Evolutionary conservation across 2,797 vertebrate species (phyloP), one percentile per base, ranked within the genome.

Genomic region (Takifugu rubripes): DNA sequence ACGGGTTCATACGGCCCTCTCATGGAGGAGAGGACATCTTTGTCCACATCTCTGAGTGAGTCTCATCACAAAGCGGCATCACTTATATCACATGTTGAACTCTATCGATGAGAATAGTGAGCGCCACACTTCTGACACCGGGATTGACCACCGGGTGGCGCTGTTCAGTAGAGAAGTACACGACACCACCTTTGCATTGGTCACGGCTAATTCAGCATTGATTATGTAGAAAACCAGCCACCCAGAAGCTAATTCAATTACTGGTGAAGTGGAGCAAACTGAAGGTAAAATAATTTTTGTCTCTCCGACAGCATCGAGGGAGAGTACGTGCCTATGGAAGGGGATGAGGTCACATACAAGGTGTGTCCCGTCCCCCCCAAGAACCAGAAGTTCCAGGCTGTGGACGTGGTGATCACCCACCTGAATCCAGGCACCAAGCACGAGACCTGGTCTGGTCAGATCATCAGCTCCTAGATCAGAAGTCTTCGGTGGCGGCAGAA

Each of bases 21-120:
- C 93, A 89, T 0, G 96, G 97, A 68, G 92, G 93, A 16, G 97
- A 98, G 80, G 96, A 99, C 87, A 97, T 99, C 86, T 99, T 96
- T 0, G 97, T 98, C 63, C 97, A 99, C 9, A 95, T 99, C 54
- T 99, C 97, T 46, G 97, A 99, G 97, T 99, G 87, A 94, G 95
- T 93, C 5, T 25, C 25, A 25, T 49, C 16, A 43, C 15, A 10
- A 17, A 45, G 4, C 43, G 6, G 15, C 17, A 7, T 29, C 27
- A 29, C 27, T 29, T 29, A 29, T 7, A 29, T 29, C 27, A 29
- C 7, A 29, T 3, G 27, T 29, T 29, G 3, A 3, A 29, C 6
- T 29, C 17, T 17, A 17, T 29, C 6, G 3, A 29, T 40, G 10
- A 40, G 4, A 5, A 40, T 40, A 2, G 36, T 40, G 4, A 14